These are phyloP conservation scores for Seladonia tumulorum DNA, from an alignment of 2,888 invertebrate species.

Conservation along the genomic window DNA sequence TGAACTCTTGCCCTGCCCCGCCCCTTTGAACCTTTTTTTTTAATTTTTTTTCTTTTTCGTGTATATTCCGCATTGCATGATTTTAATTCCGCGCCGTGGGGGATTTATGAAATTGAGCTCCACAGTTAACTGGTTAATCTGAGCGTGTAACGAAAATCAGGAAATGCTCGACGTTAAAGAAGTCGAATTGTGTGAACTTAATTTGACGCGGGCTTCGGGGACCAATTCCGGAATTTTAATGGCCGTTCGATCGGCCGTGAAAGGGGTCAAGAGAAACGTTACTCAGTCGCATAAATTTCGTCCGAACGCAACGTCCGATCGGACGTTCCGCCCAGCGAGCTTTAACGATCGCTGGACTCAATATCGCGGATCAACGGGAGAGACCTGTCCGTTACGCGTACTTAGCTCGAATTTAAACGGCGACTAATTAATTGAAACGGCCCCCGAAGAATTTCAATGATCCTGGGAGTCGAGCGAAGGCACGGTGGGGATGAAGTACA, in stretches of 20 bases:
- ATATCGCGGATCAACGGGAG: conserved; percentile 1
- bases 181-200: neutral
- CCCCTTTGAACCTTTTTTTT: too few relatives aligned
- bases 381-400: conserved; percentile 13
- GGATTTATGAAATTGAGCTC: too few relatives aligned
- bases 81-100: too few relatives aligned
- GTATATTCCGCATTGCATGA: too few relatives aligned
- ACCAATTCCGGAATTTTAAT: conserved; percentile 19
- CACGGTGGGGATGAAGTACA: neutral
- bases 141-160: too few relatives aligned
- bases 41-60: too few relatives aligned
- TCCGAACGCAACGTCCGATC: conserved; percentile 16
- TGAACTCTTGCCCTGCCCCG: too few relatives aligned
- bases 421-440: conserved; percentile 49
- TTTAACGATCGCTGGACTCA: conserved; percentile 28
- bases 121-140: too few relatives aligned
- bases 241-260: conserved; percentile 12
- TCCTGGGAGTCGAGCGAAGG: neutral
- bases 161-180: neutral
- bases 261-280: neutral
- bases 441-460: conserved; percentile 39
- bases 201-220: neutral
- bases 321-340: conserved; percentile 22
- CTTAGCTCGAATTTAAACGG: conserved; percentile 38
- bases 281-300: conserved; percentile 12